Conservation (phyloP, 2,113 vertebrate genomes). For the Leptosomus discolor region DNA sequence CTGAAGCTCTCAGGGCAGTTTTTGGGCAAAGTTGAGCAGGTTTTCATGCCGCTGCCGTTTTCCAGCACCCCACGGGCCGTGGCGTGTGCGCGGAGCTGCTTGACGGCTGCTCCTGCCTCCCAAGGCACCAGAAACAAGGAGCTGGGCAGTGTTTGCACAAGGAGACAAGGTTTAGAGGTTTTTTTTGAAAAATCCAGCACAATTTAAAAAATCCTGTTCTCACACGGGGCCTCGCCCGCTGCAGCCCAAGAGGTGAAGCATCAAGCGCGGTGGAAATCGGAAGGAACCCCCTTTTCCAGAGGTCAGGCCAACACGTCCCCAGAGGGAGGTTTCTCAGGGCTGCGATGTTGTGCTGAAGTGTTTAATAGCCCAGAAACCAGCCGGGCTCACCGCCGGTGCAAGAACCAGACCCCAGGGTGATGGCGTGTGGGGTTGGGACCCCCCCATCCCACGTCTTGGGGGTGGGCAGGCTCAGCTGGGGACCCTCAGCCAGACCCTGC, state of each 20-base stretch:
- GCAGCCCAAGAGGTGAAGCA: background rate
- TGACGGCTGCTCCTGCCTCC: background rate
- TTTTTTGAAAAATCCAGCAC: background rate
- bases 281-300: background rate
- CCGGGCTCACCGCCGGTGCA: fast-evolving
- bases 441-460: background rate
- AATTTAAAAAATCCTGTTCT: background rate
- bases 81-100: fast-evolving
- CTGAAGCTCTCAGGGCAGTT: background rate
- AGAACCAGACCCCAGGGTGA: background rate
- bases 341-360: background rate
- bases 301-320: background rate
- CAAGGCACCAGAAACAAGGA: background rate
- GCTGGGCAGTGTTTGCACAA: background rate
- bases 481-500: background rate
- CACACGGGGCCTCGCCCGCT: fast-evolving
- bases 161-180: background rate
- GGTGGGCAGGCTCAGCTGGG: background rate
- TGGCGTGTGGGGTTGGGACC: background rate
- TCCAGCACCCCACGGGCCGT: fast-evolving
- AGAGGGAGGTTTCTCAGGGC: background rate
- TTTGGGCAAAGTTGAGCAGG: background rate
- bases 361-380: background rate
- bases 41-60: fast-evolving
- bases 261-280: background rate